Evolutionary conservation across 2,113 vertebrate genomes (phyloP).

Genomic region (Donacobius atricapilla): DNA sequence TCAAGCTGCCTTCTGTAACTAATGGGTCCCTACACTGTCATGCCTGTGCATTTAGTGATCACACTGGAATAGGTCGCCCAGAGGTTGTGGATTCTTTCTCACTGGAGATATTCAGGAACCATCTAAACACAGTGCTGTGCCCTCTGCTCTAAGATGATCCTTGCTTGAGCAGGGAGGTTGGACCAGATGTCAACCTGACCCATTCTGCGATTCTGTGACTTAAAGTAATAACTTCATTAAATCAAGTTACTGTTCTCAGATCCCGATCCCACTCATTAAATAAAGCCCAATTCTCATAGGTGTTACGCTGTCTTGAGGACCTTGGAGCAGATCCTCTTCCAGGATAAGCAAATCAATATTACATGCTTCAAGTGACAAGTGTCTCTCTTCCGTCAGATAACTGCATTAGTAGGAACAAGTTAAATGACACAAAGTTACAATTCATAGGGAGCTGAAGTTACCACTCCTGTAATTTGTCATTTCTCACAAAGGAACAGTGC

Average conservation of each 20-base stretch:
- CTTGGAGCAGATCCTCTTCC: not conserved
- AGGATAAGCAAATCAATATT: not conserved
- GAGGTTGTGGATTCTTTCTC: not conserved
- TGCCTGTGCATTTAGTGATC: not conserved
- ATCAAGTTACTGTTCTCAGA: accelerated
- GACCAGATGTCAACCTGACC: not conserved
- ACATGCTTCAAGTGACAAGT: not conserved
- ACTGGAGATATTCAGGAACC: not conserved
- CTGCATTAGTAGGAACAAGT: not conserved
- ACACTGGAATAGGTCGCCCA: not conserved
- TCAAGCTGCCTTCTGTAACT: not conserved
- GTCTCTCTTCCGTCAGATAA: not conserved
- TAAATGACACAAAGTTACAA: not conserved
- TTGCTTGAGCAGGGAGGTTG: not conserved
- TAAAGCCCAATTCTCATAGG: not conserved
- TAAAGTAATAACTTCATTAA: not conserved
- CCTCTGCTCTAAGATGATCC: not conserved
- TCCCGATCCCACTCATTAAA: accelerated
- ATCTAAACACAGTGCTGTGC: not conserved
- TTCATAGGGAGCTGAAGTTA: not conserved
- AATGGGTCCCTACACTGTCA: not conserved
- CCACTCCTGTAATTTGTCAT: not conserved
- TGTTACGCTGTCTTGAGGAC: not conserved
- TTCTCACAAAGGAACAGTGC: not conserved
- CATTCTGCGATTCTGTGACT: not conserved